Percentiles rank a stretch among this genome's conserved stretches.
These are phyloP conservation scores for Cephus sareptanus DNA, from an alignment of 2,888 invertebrate species.

Conservation along the genomic window DNA sequence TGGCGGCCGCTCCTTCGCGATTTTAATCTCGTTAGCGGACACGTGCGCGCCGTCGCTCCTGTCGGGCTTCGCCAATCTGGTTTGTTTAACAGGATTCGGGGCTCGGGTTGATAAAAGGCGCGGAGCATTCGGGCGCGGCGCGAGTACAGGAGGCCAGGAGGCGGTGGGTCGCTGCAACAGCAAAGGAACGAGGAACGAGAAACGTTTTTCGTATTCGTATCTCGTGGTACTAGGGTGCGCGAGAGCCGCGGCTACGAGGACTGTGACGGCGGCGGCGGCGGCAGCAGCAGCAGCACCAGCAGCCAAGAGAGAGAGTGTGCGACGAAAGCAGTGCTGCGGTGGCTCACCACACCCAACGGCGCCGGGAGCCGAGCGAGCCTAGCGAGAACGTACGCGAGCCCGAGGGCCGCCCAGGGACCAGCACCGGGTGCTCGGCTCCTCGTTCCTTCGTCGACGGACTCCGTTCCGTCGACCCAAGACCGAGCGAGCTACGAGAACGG, in stretches of 20 bases:
- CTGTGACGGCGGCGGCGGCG: background rate
- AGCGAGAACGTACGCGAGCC: slow-evolving; percentile 28
- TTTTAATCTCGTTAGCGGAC: slow-evolving; percentile 78
- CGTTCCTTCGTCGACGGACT: slow-evolving; percentile 9
- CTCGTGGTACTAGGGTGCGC: background rate
- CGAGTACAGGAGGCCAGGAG: slow-evolving; percentile 42
- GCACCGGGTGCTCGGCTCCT: slow-evolving; percentile 26
- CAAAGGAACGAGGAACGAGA: background rate
- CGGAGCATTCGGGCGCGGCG: slow-evolving; percentile 54
- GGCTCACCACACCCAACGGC: slow-evolving; percentile 65
- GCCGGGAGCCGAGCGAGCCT: slow-evolving; percentile 46
- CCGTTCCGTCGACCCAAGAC: background rate
- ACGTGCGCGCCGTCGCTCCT: slow-evolving; percentile 71
- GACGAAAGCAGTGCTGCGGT: slow-evolving; percentile 43
- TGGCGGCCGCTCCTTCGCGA: slow-evolving; percentile 68
- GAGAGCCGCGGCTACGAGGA: background rate
- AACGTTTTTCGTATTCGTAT: background rate
- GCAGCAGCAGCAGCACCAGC: slow-evolving; percentile 4
- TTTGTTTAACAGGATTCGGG: slow-evolving; percentile 82
- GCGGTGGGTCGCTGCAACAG: background rate
- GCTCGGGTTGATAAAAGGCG: slow-evolving; percentile 33
- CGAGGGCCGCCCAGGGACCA: slow-evolving; percentile 14
- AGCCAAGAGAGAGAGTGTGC: slow-evolving; percentile 9
- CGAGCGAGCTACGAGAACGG: background rate
- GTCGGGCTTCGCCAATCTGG: slow-evolving; percentile 83